phyloP scores from a whole-genome alignment of 2,113 vertebrate species.

The Phyllopteryx taeniolatus region DNA sequence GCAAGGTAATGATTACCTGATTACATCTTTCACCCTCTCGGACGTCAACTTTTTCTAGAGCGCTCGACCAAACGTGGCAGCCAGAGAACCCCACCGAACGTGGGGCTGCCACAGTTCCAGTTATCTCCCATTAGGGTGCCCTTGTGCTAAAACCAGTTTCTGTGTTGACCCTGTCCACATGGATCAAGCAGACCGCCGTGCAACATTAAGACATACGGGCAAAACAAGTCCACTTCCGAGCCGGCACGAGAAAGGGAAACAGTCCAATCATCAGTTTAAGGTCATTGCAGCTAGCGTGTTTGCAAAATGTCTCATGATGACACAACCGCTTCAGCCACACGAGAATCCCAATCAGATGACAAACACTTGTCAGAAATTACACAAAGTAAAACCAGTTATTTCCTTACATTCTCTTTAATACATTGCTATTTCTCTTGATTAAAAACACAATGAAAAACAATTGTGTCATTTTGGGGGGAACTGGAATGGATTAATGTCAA shows the following conservation, averaged over 20 bases:
- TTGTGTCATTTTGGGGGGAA: too few relatives aligned
- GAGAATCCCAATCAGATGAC: neutral
- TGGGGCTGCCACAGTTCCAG: constrained; percentile 6
- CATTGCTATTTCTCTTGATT: too few relatives aligned
- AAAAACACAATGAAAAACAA: too few relatives aligned
- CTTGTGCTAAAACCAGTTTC: constrained; percentile 48
- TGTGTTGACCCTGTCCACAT: constrained; percentile 55
- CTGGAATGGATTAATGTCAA: too few relatives aligned
- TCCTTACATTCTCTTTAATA: too few relatives aligned
- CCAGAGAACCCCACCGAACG: neutral
- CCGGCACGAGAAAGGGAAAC: constrained; percentile 29
- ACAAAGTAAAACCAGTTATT: too few relatives aligned
- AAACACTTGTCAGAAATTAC: too few relatives aligned
- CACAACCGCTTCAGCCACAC: neutral
- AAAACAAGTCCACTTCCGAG: constrained; percentile 48
- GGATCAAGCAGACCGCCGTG: constrained; percentile 32
- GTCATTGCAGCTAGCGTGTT: constrained; percentile 2
- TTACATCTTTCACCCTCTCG: neutral
- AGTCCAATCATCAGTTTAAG: constrained; percentile 9
- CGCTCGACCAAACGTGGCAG: neutral
- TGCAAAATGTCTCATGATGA: constrained; percentile 17
- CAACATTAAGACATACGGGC: constrained; percentile 20
- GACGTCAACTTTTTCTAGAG: neutral
- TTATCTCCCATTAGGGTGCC: constrained; percentile 34
- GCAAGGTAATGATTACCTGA: neutral